Evolutionary conservation across 2,888 invertebrate species (phyloP).

Genomic region (Yponomeuta cagnagella): DNA sequence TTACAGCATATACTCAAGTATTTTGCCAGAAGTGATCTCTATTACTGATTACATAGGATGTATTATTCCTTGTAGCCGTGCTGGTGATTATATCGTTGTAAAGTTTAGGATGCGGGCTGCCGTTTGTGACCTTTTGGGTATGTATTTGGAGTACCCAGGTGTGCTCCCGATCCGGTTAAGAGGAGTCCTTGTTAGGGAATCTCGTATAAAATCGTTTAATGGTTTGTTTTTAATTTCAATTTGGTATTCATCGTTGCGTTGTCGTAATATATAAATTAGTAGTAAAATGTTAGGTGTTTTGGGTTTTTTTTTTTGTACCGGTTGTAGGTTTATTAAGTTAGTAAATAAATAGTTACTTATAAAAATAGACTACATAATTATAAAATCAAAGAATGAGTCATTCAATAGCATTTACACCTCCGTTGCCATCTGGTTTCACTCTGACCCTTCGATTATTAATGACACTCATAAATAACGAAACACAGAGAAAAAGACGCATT

Average conservation of each 20-base stretch:
- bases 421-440: constrained; percentile 22
- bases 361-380: background rate
- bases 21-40: constrained; percentile 22
- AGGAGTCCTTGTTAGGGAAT: constrained; percentile 74
- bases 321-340: background rate
- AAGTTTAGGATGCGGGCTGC: constrained; percentile 27
- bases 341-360: too few relatives aligned
- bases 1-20: constrained; percentile 67
- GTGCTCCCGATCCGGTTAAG: constrained; percentile 75
- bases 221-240: constrained; percentile 75
- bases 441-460: constrained; percentile 36
- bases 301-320: constrained; percentile 17
- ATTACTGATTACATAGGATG: background rate
- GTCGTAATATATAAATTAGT: constrained; percentile 51
- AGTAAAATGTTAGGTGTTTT: constrained; percentile 52
- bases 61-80: background rate
- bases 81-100: background rate
- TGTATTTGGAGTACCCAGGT: constrained; percentile 74
- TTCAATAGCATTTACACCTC: background rate
- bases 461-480: constrained; percentile 41
- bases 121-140: constrained; percentile 72
- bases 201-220: constrained; percentile 73
- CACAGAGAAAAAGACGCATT: constrained; percentile 32
- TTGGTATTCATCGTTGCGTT: constrained; percentile 53
- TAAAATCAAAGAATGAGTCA: constrained; percentile 5